Evolutionary conservation across 1,140 invertebrate genomes (phyloP).

Genomic region (Aphaenogaster floridana): DNA sequence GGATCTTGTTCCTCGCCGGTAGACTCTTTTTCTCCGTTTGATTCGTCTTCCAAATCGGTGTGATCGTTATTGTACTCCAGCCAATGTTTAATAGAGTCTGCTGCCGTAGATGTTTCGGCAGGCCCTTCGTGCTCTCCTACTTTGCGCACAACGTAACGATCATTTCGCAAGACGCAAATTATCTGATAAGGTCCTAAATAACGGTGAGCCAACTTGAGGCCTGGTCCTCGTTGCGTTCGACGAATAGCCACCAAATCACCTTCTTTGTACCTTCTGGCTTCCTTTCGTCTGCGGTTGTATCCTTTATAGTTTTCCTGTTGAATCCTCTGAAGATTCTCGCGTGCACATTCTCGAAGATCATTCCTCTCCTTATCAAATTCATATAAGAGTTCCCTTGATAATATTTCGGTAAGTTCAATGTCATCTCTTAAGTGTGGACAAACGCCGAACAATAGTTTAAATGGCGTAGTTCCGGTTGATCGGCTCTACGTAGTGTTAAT

Average conservation of each 20-base stretch:
- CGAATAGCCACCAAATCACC: slow-evolving; percentile 55
- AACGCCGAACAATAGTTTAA: background rate
- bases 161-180: background rate
- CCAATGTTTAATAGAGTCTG: background rate
- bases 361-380: background rate
- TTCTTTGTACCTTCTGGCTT: slow-evolving; percentile 55
- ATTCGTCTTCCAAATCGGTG: background rate
- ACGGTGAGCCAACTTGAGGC: background rate
- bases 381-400: background rate
- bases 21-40: background rate
- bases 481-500: background rate
- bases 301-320: slow-evolving; percentile 78
- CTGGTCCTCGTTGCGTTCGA: background rate
- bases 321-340: slow-evolving; percentile 73
- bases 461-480: background rate
- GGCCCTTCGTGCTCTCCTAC: slow-evolving; percentile 3
- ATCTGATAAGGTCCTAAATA: background rate
- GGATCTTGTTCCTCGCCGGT: background rate
- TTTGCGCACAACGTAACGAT: background rate
- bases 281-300: slow-evolving; percentile 72
- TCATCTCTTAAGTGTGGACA: background rate
- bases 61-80: background rate
- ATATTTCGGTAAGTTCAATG: background rate
- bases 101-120: background rate
- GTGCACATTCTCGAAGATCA: slow-evolving; percentile 34